Evolutionary conservation across 2,797 vertebrate genomes (phyloP).

Genomic region (Enteromius thamalakanensis): DNA sequence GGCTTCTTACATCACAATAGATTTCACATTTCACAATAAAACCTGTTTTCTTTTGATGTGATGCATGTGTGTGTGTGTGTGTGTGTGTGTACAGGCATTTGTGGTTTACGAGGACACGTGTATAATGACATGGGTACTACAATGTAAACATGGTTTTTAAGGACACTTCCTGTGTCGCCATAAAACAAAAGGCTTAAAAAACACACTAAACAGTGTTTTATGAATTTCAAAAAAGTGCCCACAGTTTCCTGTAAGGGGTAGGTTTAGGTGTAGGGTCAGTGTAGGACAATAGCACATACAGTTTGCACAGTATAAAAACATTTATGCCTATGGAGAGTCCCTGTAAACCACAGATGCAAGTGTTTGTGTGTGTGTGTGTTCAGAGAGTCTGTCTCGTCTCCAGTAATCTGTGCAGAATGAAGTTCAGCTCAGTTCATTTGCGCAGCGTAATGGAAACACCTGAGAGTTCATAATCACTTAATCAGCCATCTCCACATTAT

Average conservation of each 20-base stretch:
- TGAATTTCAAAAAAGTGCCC: not conserved
- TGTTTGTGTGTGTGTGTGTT: not conserved
- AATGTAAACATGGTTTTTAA: too few species aligned
- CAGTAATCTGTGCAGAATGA: slow-evolving; percentile 19
- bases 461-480: not conserved
- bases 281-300: too few species aligned
- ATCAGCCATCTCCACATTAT: not conserved
- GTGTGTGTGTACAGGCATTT: too few species aligned
- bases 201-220: too few species aligned
- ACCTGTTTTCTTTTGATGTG: not conserved
- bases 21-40: not conserved
- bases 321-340: too few species aligned
- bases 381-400: not conserved
- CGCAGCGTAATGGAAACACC: not conserved
- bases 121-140: not conserved
- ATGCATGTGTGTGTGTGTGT: not conserved
- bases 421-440: slow-evolving; percentile 17
- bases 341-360: too few species aligned
- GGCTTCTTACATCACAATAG: not conserved
- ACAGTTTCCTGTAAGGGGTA: not conserved
- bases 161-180: too few species aligned
- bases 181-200: too few species aligned
- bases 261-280: too few species aligned
- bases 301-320: too few species aligned
- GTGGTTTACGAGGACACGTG: too few species aligned